Evolutionary conservation across 1,140 invertebrate genomes (phyloP).

Genomic region (Brachionus angularis): DNA sequence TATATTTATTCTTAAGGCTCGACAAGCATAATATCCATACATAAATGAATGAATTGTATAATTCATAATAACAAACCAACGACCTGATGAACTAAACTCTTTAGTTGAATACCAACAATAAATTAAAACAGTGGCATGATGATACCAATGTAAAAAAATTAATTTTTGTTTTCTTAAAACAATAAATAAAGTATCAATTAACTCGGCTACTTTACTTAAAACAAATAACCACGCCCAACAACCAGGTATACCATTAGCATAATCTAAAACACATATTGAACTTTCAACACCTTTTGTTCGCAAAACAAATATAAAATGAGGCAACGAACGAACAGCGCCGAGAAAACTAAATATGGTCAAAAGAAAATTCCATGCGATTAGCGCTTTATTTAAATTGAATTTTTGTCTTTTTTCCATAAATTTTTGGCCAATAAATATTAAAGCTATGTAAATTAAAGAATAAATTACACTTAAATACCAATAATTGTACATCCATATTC

Average conservation of each 20-base stretch:
- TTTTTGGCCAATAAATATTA: conserved; percentile 84
- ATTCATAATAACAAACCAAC: conserved; percentile 98
- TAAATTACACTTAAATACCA: conserved; percentile 79
- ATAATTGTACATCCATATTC: conserved; percentile 84
- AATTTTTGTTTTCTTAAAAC: conserved; percentile 89
- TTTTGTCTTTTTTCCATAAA: conserved; percentile 83
- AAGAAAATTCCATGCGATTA: conserved; percentile 84
- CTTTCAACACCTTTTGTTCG: conserved; percentile 82
- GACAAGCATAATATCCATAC: conserved; percentile 91
- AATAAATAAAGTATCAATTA: conserved; percentile 95
- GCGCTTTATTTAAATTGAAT: conserved; percentile 76
- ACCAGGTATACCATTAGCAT: conserved; percentile 68
- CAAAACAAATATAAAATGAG: conserved; percentile 76
- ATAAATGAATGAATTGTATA: conserved; percentile 92
- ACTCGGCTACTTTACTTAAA: conserved; percentile 84
- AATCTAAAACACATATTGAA: conserved; percentile 72
- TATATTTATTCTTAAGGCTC: conserved; percentile 77
- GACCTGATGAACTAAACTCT: conserved; percentile 46
- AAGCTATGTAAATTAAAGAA: conserved; percentile 78
- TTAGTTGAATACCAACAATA: conserved; percentile 95
- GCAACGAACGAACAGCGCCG: conserved; percentile 66
- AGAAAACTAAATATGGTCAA: conserved; percentile 89
- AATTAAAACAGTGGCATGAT: conserved; percentile 70
- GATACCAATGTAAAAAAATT: conserved; percentile 91
- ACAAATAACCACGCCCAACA: conserved; percentile 65